Evolutionary conservation across 2,888 invertebrate species (phyloP).

Genomic region (Prosapia bicincta): DNA sequence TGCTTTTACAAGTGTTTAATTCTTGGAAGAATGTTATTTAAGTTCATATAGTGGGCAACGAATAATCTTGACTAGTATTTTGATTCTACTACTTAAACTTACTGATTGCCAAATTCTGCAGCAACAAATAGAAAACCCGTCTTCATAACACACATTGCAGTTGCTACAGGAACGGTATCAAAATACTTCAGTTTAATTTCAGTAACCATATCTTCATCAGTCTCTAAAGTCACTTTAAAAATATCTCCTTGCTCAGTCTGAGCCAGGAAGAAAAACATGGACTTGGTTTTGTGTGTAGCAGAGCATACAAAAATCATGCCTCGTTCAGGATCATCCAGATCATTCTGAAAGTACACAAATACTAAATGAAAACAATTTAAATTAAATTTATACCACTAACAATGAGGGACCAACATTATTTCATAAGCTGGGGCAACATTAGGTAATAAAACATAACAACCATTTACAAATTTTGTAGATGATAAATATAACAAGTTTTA

Average conservation of each 20-base stretch:
- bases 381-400: too few species aligned
- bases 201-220: conserved; percentile 96
- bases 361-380: not conserved
- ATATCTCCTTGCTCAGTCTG: conserved; percentile 99
- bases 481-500: too few species aligned
- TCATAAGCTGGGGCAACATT: too few species aligned
- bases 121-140: conserved; percentile 98
- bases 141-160: conserved; percentile 96
- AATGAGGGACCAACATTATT: too few species aligned
- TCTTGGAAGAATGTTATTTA: too few species aligned
- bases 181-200: conserved; percentile 99
- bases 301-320: conserved; percentile 99
- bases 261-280: conserved; percentile 98
- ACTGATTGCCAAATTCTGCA: conserved; percentile 99
- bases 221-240: conserved; percentile 95
- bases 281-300: conserved; percentile 98
- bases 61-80: too few species aligned
- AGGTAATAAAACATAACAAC: too few species aligned
- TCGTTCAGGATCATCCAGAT: conserved; percentile 97
- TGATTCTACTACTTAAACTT: too few species aligned
- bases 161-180: conserved; percentile 96
- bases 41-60: too few species aligned
- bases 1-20: too few species aligned
- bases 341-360: conserved; percentile 59
- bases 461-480: too few species aligned